phyloP scores from a whole-genome alignment of 1,140 invertebrate species.

The Macrobrachium nipponense region DNA sequence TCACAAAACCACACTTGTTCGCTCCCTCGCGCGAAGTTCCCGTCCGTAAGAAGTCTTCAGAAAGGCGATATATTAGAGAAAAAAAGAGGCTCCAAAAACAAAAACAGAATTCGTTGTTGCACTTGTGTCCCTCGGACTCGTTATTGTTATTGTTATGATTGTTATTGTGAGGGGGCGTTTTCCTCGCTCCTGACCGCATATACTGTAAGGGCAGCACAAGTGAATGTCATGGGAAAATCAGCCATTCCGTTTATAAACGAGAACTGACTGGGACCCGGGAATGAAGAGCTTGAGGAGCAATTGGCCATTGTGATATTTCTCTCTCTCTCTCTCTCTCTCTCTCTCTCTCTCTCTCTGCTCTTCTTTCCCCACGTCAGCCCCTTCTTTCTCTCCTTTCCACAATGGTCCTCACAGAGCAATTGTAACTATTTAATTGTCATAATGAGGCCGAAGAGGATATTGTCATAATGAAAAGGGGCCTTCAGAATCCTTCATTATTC shows the following conservation, averaged over 20 bases:
- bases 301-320: neutral
- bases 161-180: no score
- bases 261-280: no score
- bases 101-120: conserved; percentile 1
- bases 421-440: conserved; percentile 57
- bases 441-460: conserved; percentile 47
- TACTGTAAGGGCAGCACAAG: no score
- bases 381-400: neutral
- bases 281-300: no score
- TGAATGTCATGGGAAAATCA: no score
- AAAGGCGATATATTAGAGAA: no score
- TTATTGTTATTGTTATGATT: no score
- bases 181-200: no score
- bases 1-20: neutral
- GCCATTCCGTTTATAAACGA: no score
- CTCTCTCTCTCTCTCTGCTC: neutral
- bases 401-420: conserved; percentile 48
- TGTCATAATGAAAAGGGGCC: conserved; percentile 40
- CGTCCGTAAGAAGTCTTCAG: neutral
- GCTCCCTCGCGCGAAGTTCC: conserved; percentile 1
- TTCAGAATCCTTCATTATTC: neutral
- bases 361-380: neutral
- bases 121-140: neutral
- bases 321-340: neutral
- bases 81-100: neutral